A percentile compares a stretch with the other conserved stretches of the same genome.
Evolutionary conservation across 1,140 invertebrate species (phyloP).

Genomic region (Philotrypesis tridentata): DNA sequence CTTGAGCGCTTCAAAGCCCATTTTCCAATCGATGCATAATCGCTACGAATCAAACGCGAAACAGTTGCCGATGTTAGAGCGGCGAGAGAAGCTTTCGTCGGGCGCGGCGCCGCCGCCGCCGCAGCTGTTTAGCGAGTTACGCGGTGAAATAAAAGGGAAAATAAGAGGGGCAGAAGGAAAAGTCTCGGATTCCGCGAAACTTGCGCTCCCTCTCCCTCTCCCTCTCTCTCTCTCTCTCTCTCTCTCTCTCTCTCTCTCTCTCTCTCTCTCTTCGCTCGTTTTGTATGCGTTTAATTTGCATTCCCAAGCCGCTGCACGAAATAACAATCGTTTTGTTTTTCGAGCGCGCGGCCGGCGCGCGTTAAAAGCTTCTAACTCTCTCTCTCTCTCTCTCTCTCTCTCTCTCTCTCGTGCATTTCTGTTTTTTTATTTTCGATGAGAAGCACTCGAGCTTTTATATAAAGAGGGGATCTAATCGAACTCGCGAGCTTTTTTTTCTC

Average conservation of each 20-base stretch:
- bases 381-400: too few relatives aligned
- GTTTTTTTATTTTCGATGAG: not conserved
- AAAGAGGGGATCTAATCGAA: slow-evolving; percentile 2
- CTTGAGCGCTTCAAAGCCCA: not conserved
- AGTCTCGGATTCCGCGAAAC: slow-evolving; percentile 12
- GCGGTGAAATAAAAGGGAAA: too few relatives aligned
- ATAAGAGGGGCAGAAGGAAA: not conserved
- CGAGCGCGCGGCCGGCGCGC: not conserved
- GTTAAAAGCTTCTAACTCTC: slow-evolving; percentile 22
- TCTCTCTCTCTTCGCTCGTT: not conserved
- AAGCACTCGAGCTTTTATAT: not conserved
- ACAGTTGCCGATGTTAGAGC: not conserved
- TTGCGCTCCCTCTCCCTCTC: not conserved
- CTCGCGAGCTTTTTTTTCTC: not conserved
- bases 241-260: not conserved
- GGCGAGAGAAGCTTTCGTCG: not conserved
- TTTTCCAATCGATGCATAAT: not conserved
- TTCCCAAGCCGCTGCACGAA: slow-evolving; percentile 14
- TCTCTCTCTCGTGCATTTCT: too few relatives aligned
- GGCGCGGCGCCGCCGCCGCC: too few relatives aligned
- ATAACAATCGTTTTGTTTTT: slow-evolving; percentile 40
- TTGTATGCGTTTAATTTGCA: slow-evolving; percentile 33
- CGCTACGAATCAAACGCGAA: not conserved
- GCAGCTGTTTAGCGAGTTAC: not conserved
- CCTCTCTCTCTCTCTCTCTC: not conserved